Percentiles rank a stretch among this genome's conserved stretches.
Conservation (phyloP, 2,113 vertebrate species). For the Cyanoderma ruficeps region DNA sequence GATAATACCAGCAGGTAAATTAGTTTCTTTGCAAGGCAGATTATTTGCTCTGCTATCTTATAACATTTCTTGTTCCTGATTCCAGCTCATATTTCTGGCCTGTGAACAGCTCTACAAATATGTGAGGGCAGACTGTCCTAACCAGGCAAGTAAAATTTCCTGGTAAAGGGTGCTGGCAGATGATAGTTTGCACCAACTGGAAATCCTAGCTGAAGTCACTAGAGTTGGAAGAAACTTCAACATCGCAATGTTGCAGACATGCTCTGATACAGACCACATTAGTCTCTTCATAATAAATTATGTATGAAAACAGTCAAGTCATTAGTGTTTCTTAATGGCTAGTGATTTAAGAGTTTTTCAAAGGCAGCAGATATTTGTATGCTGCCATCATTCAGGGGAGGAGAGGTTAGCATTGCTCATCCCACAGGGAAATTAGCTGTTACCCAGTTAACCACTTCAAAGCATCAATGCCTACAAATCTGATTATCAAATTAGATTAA, state of each 20-base stretch:
- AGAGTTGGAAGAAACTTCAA: not conserved
- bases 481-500: not conserved
- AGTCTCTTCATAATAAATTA: not conserved
- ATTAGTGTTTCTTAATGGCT: not conserved
- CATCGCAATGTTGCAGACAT: rapidly evolving
- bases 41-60: not conserved
- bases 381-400: not conserved
- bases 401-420: not conserved
- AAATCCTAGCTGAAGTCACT: not conserved
- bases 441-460: slow-evolving; percentile 1
- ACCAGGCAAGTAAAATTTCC: not conserved
- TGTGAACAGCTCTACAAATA: not conserved
- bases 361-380: not conserved
- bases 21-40: not conserved
- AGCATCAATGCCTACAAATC: not conserved
- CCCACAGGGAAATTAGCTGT: not conserved
- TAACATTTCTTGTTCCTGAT: not conserved
- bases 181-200: not conserved
- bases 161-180: not conserved
- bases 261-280: not conserved
- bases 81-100: not conserved
- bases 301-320: not conserved
- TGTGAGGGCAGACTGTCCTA: not conserved
- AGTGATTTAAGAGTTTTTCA: not conserved
- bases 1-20: not conserved